Base-by-base conservation (phyloP, 2,888 invertebrate genomes). In the Dolichopus griseipennis region DNA sequence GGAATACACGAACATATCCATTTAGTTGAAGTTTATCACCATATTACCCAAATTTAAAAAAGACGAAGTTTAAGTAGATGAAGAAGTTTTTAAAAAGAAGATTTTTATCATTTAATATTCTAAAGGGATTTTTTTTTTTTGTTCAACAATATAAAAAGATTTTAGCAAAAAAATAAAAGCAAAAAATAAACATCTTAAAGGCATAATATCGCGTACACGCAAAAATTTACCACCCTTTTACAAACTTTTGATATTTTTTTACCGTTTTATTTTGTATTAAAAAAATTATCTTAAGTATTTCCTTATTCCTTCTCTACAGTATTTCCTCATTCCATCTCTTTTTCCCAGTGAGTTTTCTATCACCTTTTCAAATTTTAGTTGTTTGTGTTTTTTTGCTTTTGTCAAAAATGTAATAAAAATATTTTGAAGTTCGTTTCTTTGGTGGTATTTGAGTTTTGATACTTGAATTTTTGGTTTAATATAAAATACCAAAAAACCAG, bases 21-120 rank as follows among this genome's bases (percentile, higher is more conserved):
- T 52, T 52, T 52, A 12, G 6, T 18, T 1, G 52, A 52, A 52
- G 52, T 52, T 52, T 52, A 52, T 15, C 18, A 52, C 15, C 52
- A 52, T n/a, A n/a, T 52, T 52, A 52, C 4, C 2, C 3, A 52
- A 52, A 1, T 52, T 52, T 18, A 18, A 52, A 52, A 52, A n/a
- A n/a, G n/a, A n/a, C n/a, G 52, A n/a, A 52, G 18, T 52, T 18
- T 52, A 52, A 52, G 18, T 52, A 52, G 52, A 52, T 52, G 52
- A 52, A 52, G 52, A 27, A 27, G 27, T 27, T 27, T 52, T 52
- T 52, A 12, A 18, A n/a, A 52, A 52, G 52, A 18, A 52, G 52
- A 52, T 52, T 52, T 52, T 52, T 52, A 52, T 52, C 52, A 52
- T 52, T 52, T 52, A 52, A 52, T 52, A 52, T 52, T 52, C 52